Evolutionary conservation across 2,888 invertebrate genomes (phyloP).

Genomic region (Julus scanicus): DNA sequence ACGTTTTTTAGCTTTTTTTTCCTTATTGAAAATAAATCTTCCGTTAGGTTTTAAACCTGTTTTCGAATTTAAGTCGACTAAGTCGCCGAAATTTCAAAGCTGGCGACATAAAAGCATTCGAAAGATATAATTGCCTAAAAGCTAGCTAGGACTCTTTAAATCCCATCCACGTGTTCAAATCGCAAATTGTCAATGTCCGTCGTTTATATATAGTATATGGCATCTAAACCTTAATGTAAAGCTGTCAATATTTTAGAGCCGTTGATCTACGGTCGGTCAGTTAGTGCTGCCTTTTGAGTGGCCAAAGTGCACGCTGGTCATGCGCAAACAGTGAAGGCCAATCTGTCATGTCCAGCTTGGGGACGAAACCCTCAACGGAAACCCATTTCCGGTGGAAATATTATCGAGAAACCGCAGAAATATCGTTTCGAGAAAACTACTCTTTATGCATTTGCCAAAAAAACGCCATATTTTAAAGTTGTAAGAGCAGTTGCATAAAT

Average conservation of each 20-base stretch:
- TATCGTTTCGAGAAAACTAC: background rate
- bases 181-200: background rate
- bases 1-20: too few species aligned
- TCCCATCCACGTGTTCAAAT: background rate
- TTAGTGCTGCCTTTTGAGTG: conserved; percentile 3
- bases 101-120: background rate
- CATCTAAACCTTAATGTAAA: background rate
- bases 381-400: background rate
- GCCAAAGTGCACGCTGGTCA: conserved; percentile 11
- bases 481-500: background rate
- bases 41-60: too few species aligned
- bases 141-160: background rate
- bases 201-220: background rate
- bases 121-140: background rate
- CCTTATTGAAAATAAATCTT: too few species aligned
- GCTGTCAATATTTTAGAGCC: conserved; percentile 2
- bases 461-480: conserved; percentile 4
- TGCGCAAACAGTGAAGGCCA: background rate
- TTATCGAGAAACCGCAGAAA: background rate
- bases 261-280: conserved; percentile 11
- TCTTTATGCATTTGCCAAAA: background rate
- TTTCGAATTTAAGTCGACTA: too few species aligned
- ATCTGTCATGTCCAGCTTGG: conserved; percentile 11
- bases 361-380: background rate
- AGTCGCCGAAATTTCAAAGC: background rate